These are phyloP conservation scores for Mermis nigrescens DNA, from an alignment of 2,888 invertebrate species.

Conservation along the genomic window DNA sequence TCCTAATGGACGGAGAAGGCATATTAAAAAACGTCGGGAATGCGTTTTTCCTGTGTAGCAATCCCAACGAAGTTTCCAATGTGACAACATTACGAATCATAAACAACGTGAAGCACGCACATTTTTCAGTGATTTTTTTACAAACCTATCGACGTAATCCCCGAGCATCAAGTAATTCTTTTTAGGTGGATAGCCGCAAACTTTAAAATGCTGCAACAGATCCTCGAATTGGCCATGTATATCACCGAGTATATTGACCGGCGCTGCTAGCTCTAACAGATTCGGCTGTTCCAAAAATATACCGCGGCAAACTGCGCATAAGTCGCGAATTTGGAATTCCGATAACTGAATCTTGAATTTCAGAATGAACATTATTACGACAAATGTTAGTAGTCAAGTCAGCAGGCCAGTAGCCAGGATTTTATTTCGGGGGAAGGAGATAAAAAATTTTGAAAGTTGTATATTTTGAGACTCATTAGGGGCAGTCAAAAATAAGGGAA, in stretches of 20 bases:
- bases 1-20: too few species aligned
- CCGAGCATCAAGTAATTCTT: constrained; percentile 41
- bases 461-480: too few species aligned
- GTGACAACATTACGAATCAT: too few species aligned
- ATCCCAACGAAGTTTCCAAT: too few species aligned
- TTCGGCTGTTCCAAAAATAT: constrained; percentile 38
- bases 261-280: constrained; percentile 38
- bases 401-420: too few species aligned
- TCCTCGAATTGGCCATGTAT: constrained; percentile 41
- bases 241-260: constrained; percentile 41
- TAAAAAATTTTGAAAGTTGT: too few species aligned
- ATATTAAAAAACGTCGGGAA: constrained; percentile 18
- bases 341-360: constrained; percentile 20
- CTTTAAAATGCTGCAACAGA: constrained; percentile 39
- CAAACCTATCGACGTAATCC: constrained; percentile 41
- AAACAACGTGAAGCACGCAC: too few species aligned
- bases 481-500: too few species aligned
- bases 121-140: background rate
- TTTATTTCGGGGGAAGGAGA: too few species aligned
- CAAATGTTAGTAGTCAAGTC: too few species aligned
- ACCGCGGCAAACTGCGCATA: constrained; percentile 34
- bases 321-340: constrained; percentile 36
- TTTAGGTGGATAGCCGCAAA: constrained; percentile 39
- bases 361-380: too few species aligned
- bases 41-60: too few species aligned